phyloP scores from a whole-genome alignment of 2,888 invertebrate species.

The Biston betularia region DNA sequence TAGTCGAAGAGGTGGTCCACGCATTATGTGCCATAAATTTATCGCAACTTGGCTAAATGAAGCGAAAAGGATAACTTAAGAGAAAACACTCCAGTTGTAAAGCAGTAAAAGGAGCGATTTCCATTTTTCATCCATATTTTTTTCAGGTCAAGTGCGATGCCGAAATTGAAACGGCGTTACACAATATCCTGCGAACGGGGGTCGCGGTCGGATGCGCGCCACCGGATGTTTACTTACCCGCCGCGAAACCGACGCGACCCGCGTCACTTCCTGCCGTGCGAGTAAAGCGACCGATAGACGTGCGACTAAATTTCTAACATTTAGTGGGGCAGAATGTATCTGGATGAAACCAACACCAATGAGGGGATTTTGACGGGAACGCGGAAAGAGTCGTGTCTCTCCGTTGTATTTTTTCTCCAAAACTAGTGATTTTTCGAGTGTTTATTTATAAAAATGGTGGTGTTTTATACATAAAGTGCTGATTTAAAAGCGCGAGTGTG shows the following conservation, averaged over 20 bases:
- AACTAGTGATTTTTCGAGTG: too few species aligned
- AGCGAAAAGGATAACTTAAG: not conserved
- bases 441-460: too few species aligned
- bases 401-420: too few species aligned
- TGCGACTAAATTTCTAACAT: not conserved
- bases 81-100: not conserved
- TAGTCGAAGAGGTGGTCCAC: too few species aligned
- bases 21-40: too few species aligned
- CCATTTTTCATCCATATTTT: conserved; percentile 4
- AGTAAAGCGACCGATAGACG: conserved; percentile 35
- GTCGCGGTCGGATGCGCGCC: conserved; percentile 58
- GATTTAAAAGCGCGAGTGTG: too few species aligned
- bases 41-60: too few species aligned
- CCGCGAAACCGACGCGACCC: conserved; percentile 66
- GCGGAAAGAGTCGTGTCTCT: too few species aligned
- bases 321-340: too few species aligned
- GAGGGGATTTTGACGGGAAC: too few species aligned
- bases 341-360: too few species aligned
- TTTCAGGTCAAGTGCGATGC: conserved; percentile 23
- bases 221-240: conserved; percentile 79
- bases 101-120: not conserved
- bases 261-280: conserved; percentile 60
- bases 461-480: too few species aligned
- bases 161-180: conserved; percentile 26
- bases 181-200: conserved; percentile 22